Base-by-base conservation (phyloP, 2,113 vertebrate genomes). In the Todiramphus chloris region DNA sequence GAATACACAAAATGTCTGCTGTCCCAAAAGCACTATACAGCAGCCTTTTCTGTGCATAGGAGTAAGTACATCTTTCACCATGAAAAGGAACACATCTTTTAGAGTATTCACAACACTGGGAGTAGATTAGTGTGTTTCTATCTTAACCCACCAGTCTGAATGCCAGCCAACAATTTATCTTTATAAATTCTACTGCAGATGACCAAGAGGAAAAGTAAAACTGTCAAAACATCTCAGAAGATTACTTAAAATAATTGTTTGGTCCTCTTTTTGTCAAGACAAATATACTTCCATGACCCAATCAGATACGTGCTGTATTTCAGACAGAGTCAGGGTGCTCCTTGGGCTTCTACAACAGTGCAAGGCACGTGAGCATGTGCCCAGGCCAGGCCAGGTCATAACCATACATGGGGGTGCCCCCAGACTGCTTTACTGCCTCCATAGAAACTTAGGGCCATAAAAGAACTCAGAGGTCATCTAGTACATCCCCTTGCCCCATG, bases 391-490 rank as follows among this genome's bases (percentile, higher is more conserved):
- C 12, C 30, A 44, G 35, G 48, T 69, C 8, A 2, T 11, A 73
- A 64, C 13, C 25, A 20, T 1, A n/a, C 31, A 11, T 1, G 2
- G 7, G 16, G 30, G 10, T 33, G 25, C 20, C 10, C 16, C 13
- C 53, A 69, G n/a, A 3, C 73, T 74, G 19, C 37, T 92, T 78
- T 59, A 35, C 28, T 64, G 25, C 31, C 50, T 28, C 55, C 10
- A 6, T 3, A 81, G 86, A 87, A 87, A 74, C 16, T 17, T 16
- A 67, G 13, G 55, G 39, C 17, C 13, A 31, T 73, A 46, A 87
- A 90, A 96, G 46, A 27, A 59, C 73, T 63, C 55, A 78, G 46
- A 83, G 95, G 76, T 94, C 86, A 87, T 31, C 79, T 51, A 33
- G 56, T 48, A 78, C 43, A 62, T 41, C 73, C 60, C 64, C 23